Evolutionary conservation across 2,113 vertebrate genomes (phyloP), one percentile per base, ranked within the genome.

Genomic region (Turnix velox): DNA sequence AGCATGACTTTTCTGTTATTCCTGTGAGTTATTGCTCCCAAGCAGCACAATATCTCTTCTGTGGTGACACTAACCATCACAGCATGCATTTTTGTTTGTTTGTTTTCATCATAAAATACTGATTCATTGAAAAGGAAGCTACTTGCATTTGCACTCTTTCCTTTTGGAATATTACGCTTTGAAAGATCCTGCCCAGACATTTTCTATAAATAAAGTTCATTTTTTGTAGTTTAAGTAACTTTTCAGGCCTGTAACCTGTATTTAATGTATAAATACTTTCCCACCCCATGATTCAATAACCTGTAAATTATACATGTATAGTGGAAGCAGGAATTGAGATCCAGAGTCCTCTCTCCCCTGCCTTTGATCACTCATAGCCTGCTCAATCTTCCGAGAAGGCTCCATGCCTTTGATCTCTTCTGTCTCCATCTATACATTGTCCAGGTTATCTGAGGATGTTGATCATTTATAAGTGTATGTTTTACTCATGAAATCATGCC

Each of bases 351-450:
- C 67, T 79, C n/a, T 85, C 52, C 25, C 25, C 23, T 95, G 84
- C 78, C 84, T 96, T 95, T 96, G 95, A 96, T 95, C 95, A 91
- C 66, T 82, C 74, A 61, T n/a, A 92, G 31, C 81, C 74, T 95
- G 84, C 92, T 95, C 87, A 89, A 46, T 95, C 81, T 92, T 95
- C 77, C 13, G 7, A 91, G 92, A 83, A 92, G 40, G 14, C 62
- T 89, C 51, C 0, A 7, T 42, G 69, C 65, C 87, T 95, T 95
- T 96, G 95, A 96, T 95, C 92, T 95, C 63, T 39, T 88, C 57
- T 92, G 45, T 15, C 46, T 87, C 69, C 2, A 0, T 81, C 68
- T 81, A 51, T 89, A 0, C 46, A 54, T 80, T 88, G 40, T 75
- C 92, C 54, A 87, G 77, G 31, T 92, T 94, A 73, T 68, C 66